phyloP scores from a whole-genome alignment of 1,140 invertebrate species.

The Platyscapa corneri region DNA sequence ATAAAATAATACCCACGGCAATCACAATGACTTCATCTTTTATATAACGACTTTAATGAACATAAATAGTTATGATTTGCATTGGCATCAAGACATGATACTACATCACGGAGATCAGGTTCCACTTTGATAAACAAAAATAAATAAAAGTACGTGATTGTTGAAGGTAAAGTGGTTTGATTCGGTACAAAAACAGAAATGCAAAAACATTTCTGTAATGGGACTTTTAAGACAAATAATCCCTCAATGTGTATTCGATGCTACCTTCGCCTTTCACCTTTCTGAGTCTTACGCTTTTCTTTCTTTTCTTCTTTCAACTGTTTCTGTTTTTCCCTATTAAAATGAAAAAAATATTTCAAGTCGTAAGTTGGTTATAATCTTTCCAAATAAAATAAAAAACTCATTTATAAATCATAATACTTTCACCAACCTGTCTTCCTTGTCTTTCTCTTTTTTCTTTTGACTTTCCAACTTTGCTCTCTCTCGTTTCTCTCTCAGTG shows the following conservation, averaged over 20 bases:
- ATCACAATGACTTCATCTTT: neutral
- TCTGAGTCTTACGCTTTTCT: constrained; percentile 90
- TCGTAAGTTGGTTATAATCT: neutral
- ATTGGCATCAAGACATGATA: constrained; percentile 15
- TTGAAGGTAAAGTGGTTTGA: constrained; percentile 37
- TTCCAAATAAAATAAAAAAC: neutral
- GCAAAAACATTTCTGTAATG: constrained; percentile 50
- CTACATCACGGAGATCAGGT: constrained; percentile 41
- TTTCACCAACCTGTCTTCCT: constrained; percentile 83
- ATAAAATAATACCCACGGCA: neutral
- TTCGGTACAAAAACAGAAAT: constrained; percentile 56
- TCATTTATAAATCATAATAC: neutral
- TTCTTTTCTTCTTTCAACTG: constrained; percentile 89
- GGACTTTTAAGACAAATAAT: constrained; percentile 45
- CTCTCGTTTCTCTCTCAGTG: constrained; percentile 85
- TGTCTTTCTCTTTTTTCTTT: constrained; percentile 91
- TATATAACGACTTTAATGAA: constrained; percentile 33
- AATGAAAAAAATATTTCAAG: neutral
- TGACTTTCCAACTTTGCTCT: constrained; percentile 85
- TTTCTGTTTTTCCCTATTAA: constrained; percentile 87
- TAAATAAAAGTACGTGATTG: constrained; percentile 41
- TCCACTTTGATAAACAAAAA: constrained; percentile 35
- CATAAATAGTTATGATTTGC: constrained; percentile 7
- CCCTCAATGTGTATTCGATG: constrained; percentile 61
- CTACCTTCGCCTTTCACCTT: constrained; percentile 89